Percentiles rank a stretch among this genome's conserved stretches.
Evolutionary conservation across 2,888 invertebrate species (phyloP).

Genomic region (Trypoxylon attenuatum): DNA sequence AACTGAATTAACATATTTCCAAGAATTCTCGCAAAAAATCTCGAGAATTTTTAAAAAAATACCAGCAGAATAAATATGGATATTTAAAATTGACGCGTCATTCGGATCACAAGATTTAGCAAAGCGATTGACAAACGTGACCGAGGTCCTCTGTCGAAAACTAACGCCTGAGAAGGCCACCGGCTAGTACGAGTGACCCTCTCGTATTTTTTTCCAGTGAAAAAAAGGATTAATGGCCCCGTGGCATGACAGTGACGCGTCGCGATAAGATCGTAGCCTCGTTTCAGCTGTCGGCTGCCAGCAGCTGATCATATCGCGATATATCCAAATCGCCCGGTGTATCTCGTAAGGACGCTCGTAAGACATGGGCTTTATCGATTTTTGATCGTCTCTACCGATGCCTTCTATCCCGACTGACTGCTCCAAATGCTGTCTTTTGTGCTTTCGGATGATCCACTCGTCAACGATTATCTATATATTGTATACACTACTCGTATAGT

Average conservation of each 20-base stretch:
- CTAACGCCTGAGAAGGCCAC: conserved; percentile 2
- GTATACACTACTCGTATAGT: too few species aligned
- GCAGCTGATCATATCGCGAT: conserved; percentile 62
- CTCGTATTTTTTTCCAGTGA: conserved; percentile 24
- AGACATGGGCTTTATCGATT: conserved; percentile 49
- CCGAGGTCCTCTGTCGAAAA: conserved; percentile 9
- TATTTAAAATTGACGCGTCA: too few species aligned
- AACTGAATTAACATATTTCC: too few species aligned
- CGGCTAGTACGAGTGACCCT: conserved; percentile 19
- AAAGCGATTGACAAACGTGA: conserved; percentile 37
- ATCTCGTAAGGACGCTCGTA: conserved; percentile 38
- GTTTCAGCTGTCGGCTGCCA: conserved; percentile 54
- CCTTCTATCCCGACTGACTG: too few species aligned
- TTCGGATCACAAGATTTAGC: too few species aligned
- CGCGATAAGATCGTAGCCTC: conserved; percentile 62
- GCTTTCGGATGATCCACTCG: too few species aligned
- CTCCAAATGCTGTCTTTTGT: too few species aligned
- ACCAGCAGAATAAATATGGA: too few species aligned
- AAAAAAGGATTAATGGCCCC: conserved; percentile 62
- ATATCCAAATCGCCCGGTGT: conserved; percentile 58
- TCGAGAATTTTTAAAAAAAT: too few species aligned
- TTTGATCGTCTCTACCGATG: too few species aligned
- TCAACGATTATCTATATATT: too few species aligned
- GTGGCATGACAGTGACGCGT: conserved; percentile 59
- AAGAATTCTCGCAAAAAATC: too few species aligned